These are phyloP conservation scores for Erannis defoliaria DNA, from an alignment of 2,888 invertebrate species.

Conservation along the genomic window DNA sequence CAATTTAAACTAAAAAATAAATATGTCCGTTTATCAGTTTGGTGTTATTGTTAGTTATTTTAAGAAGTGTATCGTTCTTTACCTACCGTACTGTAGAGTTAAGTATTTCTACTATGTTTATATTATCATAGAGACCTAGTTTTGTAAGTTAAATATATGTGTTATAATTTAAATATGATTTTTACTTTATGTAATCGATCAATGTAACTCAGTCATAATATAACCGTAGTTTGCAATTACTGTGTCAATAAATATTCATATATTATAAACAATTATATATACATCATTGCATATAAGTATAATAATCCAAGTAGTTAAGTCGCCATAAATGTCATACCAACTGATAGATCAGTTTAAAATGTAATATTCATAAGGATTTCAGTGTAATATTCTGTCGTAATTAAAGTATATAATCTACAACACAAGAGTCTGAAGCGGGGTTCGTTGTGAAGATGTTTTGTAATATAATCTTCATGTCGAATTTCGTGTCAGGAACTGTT, in stretches of 20 bases:
- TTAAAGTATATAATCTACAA: slow-evolving; percentile 75
- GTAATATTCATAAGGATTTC: slow-evolving; percentile 73
- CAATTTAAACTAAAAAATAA: slow-evolving; percentile 38
- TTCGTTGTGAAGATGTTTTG: background rate
- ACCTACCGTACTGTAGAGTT: slow-evolving; percentile 60
- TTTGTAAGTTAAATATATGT: slow-evolving; percentile 51
- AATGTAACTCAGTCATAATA: slow-evolving; percentile 57
- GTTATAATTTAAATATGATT: slow-evolving; percentile 60
- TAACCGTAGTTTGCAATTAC: slow-evolving; percentile 77
- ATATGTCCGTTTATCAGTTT: slow-evolving; percentile 43
- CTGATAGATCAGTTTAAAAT: slow-evolving; percentile 72
- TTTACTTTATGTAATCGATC: slow-evolving; percentile 6
- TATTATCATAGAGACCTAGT: slow-evolving; percentile 64
- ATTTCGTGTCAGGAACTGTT: slow-evolving; percentile 12
- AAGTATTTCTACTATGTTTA: slow-evolving; percentile 70
- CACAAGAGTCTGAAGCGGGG: slow-evolving; percentile 23
- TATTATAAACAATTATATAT: no score
- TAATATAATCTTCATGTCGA: background rate
- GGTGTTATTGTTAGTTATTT: slow-evolving; percentile 66
- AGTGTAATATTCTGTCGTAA: slow-evolving; percentile 80
- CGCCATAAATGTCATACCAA: slow-evolving; percentile 72
- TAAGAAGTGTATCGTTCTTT: slow-evolving; percentile 63
- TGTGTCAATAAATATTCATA: slow-evolving; percentile 72
- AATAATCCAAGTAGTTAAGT: slow-evolving; percentile 70
- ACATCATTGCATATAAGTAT: slow-evolving; percentile 55